Percentiles rank a stretch among this genome's conserved stretches.
phyloP scores from a whole-genome alignment of 2,113 vertebrate species.

The Pristiophorus japonicus region DNA sequence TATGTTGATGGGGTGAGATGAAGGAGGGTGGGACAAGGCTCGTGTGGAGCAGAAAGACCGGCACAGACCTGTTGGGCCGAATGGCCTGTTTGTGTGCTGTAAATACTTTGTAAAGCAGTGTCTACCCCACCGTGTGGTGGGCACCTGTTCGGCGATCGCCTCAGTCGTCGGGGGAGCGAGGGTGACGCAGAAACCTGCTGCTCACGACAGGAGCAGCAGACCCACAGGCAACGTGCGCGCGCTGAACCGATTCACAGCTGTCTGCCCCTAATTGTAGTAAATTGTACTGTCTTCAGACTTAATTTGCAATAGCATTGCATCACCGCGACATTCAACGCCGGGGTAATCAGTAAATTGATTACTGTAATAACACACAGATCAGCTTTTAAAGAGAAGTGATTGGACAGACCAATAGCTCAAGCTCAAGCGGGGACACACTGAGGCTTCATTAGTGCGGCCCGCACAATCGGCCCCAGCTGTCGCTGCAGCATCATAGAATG shows the following conservation, averaged over 20 bases:
- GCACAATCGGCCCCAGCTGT: background rate
- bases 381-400: slow-evolving; percentile 25
- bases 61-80: background rate
- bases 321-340: background rate
- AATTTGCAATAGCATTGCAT: background rate
- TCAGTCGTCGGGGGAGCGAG: background rate
- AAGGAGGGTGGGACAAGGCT: background rate
- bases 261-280: background rate
- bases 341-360: slow-evolving; percentile 30
- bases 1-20: background rate
- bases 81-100: background rate
- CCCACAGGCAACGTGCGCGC: background rate
- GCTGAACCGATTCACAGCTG: background rate
- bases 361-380: slow-evolving; percentile 29
- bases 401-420: slow-evolving; percentile 5
- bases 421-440: background rate
- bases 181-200: too few relatives aligned
- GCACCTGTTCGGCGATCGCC: background rate
- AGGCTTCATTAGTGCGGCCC: background rate
- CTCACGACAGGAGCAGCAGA: background rate
- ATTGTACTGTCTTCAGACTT: background rate
- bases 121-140: background rate
- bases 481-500: background rate
- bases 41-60: background rate
- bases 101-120: background rate